A percentile compares a stretch with the other conserved stretches of the same genome.
Evolutionary conservation across 2,797 vertebrate genomes (phyloP).

Genomic region (Enteromius afrohamiltoni): DNA sequence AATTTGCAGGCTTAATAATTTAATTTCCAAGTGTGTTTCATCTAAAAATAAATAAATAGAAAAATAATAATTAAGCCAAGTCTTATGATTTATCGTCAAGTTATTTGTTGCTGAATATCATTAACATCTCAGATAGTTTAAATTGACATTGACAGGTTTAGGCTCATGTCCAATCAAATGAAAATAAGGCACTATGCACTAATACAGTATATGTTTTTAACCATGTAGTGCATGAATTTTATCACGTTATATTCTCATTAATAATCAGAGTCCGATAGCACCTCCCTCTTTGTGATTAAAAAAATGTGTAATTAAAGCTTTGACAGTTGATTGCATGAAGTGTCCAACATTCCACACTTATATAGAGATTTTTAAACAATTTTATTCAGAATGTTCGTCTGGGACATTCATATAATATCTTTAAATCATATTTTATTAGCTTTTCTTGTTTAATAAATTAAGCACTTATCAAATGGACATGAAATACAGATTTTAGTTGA

Average conservation of each 20-base stretch:
- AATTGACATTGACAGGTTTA: background rate
- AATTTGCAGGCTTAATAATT: background rate
- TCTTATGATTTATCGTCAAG: background rate
- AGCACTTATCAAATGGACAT: background rate
- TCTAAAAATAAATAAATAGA: background rate
- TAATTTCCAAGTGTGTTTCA: background rate
- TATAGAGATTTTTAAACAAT: background rate
- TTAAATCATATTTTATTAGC: background rate
- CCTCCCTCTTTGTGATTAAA: no score
- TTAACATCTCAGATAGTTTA: background rate
- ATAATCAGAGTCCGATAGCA: background rate
- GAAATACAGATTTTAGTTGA: background rate
- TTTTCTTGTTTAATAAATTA: background rate
- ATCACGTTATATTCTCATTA: no score
- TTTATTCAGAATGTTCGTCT: background rate
- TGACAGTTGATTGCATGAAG: no score
- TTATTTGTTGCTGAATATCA: background rate
- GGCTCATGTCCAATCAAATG: background rate
- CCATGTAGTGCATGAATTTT: background rate
- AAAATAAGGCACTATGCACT: background rate
- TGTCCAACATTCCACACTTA: background rate
- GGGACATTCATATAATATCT: background rate
- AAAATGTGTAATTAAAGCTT: no score
- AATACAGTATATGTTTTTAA: background rate
- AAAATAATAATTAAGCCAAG: background rate